These are phyloP conservation scores for Pelusios castaneus DNA, from an alignment of 2,113 vertebrate species.

Conservation along the genomic window DNA sequence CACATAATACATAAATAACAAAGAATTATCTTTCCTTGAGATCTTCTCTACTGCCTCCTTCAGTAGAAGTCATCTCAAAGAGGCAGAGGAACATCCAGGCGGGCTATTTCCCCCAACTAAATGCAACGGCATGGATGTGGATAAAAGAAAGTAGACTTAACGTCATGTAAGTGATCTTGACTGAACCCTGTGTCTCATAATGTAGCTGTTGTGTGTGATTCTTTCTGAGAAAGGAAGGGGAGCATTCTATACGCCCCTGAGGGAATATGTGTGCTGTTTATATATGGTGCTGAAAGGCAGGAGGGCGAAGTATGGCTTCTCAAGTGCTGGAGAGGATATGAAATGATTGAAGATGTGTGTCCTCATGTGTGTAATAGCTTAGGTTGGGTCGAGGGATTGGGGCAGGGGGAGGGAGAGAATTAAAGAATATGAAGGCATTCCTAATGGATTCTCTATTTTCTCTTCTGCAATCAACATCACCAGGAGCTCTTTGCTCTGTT, in stretches of 20 bases:
- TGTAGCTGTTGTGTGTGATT: constrained; percentile 7
- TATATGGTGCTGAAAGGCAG: constrained; percentile 63
- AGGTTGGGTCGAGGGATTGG: constrained; percentile 37
- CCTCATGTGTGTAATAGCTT: constrained; percentile 74
- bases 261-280: constrained; percentile 55
- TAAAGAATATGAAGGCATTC: constrained; percentile 58
- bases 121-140: not conserved
- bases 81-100: not conserved
- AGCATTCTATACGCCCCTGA: constrained; percentile 22
- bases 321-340: constrained; percentile 63
- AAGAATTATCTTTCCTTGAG: not conserved
- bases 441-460: constrained; percentile 63
- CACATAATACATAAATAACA: not conserved
- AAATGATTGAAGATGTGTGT: constrained; percentile 73
- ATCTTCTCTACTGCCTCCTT: not conserved
- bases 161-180: not conserved
- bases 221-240: constrained; percentile 12
- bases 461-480: constrained; percentile 39
- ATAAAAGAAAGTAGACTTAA: constrained; percentile 31
- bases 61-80: not conserved
- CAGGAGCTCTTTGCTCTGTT: not conserved
- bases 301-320: constrained; percentile 51
- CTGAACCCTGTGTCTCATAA: not conserved
- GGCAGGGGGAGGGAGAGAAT: constrained; percentile 61
- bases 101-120: not conserved